phyloP scores from a whole-genome alignment of 2,113 vertebrate genomes.

The Okapia johnstoni region DNA sequence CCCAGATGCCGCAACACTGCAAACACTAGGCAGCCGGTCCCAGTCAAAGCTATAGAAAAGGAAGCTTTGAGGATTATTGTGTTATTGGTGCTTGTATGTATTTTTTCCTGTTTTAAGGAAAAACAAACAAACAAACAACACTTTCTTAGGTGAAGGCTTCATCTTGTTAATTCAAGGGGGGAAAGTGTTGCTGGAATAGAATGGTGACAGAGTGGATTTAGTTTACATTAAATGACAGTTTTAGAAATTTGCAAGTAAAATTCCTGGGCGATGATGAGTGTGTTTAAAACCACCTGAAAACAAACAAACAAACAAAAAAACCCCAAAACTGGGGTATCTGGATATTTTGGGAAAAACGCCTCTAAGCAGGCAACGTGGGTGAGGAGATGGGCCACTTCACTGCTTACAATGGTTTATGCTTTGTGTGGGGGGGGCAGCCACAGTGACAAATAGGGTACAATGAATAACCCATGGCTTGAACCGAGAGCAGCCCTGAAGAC shows the following conservation, averaged over 20 bases:
- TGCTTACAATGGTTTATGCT: not conserved
- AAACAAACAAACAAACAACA: not conserved
- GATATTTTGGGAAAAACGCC: not conserved
- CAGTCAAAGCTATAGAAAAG: not conserved
- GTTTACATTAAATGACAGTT: not conserved
- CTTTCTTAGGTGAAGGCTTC: not conserved
- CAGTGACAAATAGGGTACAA: accelerated
- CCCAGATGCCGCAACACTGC: conserved; percentile 22
- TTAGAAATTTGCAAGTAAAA: not conserved
- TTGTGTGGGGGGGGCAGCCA: not conserved
- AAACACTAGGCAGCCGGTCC: not conserved
- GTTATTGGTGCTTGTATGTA: not conserved
- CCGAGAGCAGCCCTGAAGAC: not conserved
- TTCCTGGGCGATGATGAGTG: not conserved
- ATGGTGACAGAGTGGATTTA: not conserved
- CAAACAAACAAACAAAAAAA: not conserved
- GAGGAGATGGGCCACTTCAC: not conserved
- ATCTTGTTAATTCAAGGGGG: not conserved
- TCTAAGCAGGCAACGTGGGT: not conserved
- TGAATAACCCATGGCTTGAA: accelerated
- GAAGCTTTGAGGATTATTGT: conserved; percentile 15
- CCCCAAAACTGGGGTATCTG: not conserved
- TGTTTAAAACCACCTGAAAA: not conserved
- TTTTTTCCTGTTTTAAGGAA: not conserved
- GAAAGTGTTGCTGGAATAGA: not conserved